Base-by-base conservation (phyloP, 2,888 invertebrate genomes). In the Aphodius sticticus region DNA sequence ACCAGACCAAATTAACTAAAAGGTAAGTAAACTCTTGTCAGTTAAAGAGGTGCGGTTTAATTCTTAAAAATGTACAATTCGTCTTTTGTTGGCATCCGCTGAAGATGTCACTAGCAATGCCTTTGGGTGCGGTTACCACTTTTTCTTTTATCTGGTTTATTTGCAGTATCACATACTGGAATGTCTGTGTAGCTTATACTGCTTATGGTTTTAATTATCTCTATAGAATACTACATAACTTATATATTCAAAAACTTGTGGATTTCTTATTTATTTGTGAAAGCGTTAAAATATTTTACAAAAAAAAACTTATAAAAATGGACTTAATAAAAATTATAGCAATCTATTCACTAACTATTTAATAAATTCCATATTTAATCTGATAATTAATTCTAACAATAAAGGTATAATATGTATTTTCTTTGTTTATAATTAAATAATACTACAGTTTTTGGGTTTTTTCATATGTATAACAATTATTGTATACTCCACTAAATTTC, bases 111-210 rank as follows among this genome's bases (percentile, higher is more conserved):
- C 14, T 36, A 16, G 16, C 72, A n/a, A 72, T 72, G 36, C 72
- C 9, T 16, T 72, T 36, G 72, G 72, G 72, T 72, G 72, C 72
- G 72, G 72, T 72, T 72, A 72, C 35, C 72, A 72, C 35, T 72
- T 72, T 72, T 72, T 36, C 35, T 36, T 72, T 53, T 53, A 53
- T 53, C 53, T 53, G 53, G 9, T 53, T 53, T 53, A 53, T 53
- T 53, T 53, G 53, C 53, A 12, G 53, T 53, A 53, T 53, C 53
- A 53, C 2, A 12, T 53, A 53, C 53, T 9, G 53, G 53, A 53
- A 53, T 53, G 53, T 53, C 53, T 15, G 36, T 16, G 16, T 6
- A n/a, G 36, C 4, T 53, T 12, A 53, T 16, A n/a, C 72, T 36
- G 36, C 72, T n/a, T 72, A 36, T 72, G n/a, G 0, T n/a, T 26